Base-by-base conservation (phyloP, 2,113 vertebrate species). In the Clarias gariepinus region DNA sequence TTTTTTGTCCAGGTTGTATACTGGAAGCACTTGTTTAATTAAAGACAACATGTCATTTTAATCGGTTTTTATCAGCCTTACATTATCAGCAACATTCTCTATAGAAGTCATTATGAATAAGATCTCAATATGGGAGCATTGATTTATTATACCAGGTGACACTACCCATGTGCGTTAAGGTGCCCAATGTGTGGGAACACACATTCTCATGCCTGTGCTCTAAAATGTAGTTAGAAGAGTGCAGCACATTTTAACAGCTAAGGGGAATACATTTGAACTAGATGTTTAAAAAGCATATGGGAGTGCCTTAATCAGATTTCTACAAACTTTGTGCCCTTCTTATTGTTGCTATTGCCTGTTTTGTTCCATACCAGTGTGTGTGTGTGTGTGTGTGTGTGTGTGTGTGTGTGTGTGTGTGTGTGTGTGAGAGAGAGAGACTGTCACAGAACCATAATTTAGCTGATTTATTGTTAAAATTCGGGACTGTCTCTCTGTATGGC, bases 321-420 rank as follows among this genome's bases (percentile, higher is more conserved):
- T 11, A 25, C 21, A 25, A 25, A 47, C 18, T 7, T 33, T 5
- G 30, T n/a, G 4, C 28, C 64, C 47, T 47, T 8, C 47, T 47
- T 36, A 36, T 36, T 36, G 33, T 36, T 36, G 4, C 6, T 8
- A 7, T 47, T 47, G 47, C 47, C 47, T 47, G 47, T 47, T 47
- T 47, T 47, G 47, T 47, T 47, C 47, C 47, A 47, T 47, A 47
- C 7, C 47, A 47, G 8, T 66, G 9, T 86, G 76, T 58, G 28
- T 84, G 16, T 28, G 28, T 19, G 66, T 30, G 66, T 68, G 73
- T 85, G 66, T 81, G 66, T 9, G 78, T n/a, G 41, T 47, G 64
- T 82, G 47, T 58, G 60, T 15, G n/a, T n/a, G n/a, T n/a, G n/a
- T n/a, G 8, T 66, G 9, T 86, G 76, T 58, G 28, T 84, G 16